These are phyloP conservation scores for Tiliacea citrago DNA, from an alignment of 2,888 invertebrate species.

Conservation along the genomic window DNA sequence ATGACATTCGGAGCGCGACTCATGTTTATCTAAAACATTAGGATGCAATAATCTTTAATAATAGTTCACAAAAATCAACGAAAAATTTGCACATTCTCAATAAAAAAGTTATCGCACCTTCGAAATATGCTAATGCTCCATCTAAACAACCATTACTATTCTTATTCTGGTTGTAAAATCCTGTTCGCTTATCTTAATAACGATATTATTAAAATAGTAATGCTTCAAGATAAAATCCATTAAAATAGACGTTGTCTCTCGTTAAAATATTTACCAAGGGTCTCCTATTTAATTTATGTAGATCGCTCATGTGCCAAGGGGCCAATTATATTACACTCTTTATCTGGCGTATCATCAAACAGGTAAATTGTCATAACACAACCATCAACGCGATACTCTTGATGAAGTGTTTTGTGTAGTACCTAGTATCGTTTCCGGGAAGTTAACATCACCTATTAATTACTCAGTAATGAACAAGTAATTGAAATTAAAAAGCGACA, in stretches of 20 bases:
- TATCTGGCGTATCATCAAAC: slow-evolving; percentile 54
- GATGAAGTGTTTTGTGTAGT: slow-evolving; percentile 17
- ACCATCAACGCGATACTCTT: slow-evolving; percentile 21
- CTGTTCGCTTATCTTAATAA: slow-evolving; percentile 34
- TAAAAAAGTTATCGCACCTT: slow-evolving; percentile 46
- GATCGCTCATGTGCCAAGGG: slow-evolving; percentile 54
- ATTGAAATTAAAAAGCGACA: slow-evolving; percentile 27
- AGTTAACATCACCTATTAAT: slow-evolving; percentile 36
- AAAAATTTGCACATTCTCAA: slow-evolving; percentile 47
- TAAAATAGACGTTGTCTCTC: slow-evolving; percentile 8
- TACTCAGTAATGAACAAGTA: slow-evolving; percentile 20
- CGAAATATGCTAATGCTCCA: slow-evolving; percentile 50
- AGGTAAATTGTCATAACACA: slow-evolving; percentile 45
- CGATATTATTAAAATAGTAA: slow-evolving; percentile 22
- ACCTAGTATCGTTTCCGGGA: slow-evolving; percentile 20
- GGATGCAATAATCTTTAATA: slow-evolving; percentile 63
- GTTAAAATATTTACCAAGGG: slow-evolving; percentile 13
- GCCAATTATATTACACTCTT: slow-evolving; percentile 64
- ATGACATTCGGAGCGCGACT: slow-evolving; percentile 60
- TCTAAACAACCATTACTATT: slow-evolving; percentile 51
- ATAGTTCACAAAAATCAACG: slow-evolving; percentile 45
- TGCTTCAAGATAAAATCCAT: slow-evolving; percentile 21
- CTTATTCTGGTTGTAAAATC: slow-evolving; percentile 49
- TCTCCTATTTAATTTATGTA: slow-evolving; percentile 17
- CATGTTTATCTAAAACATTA: slow-evolving; percentile 63